Percentiles rank a stretch among this genome's conserved stretches.
These are phyloP conservation scores for Zeugodacus cucurbitae DNA, from an alignment of 1,140 invertebrate genomes.

Conservation along the genomic window DNA sequence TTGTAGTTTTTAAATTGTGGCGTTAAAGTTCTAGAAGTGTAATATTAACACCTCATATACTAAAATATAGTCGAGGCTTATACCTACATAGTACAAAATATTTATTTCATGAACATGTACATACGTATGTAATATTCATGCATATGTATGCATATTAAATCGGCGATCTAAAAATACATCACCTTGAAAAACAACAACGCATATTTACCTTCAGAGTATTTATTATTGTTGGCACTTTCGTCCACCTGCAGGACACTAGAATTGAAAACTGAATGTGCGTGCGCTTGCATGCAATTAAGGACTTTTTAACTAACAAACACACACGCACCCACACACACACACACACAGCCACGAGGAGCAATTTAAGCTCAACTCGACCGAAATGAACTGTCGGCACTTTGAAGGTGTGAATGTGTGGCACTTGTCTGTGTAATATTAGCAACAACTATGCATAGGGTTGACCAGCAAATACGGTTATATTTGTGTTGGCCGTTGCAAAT, in stretches of 20 bases:
- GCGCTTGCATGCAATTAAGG: slow-evolving; percentile 42
- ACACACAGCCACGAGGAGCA: background rate
- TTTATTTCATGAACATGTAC: no score
- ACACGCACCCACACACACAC: background rate
- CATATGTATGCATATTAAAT: no score
- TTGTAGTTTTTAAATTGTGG: no score
- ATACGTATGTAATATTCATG: no score
- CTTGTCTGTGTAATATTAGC: background rate
- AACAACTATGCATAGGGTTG: background rate
- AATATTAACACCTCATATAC: no score
- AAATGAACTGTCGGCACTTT: background rate
- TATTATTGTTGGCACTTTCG: background rate
- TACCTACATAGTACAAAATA: no score
- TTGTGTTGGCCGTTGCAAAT: background rate
- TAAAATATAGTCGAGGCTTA: no score
- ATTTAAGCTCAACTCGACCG: background rate
- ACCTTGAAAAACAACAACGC: no score
- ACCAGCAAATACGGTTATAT: background rate
- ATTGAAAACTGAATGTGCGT: slow-evolving; percentile 42
- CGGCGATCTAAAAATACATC: no score
- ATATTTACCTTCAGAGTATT: background rate
- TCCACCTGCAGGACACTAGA: background rate
- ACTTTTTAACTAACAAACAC: slow-evolving; percentile 5
- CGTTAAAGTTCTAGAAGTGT: no score
- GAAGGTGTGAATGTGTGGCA: background rate